phyloP scores from a whole-genome alignment of 2,797 vertebrate species.

The Pipistrellus nathusii region DNA sequence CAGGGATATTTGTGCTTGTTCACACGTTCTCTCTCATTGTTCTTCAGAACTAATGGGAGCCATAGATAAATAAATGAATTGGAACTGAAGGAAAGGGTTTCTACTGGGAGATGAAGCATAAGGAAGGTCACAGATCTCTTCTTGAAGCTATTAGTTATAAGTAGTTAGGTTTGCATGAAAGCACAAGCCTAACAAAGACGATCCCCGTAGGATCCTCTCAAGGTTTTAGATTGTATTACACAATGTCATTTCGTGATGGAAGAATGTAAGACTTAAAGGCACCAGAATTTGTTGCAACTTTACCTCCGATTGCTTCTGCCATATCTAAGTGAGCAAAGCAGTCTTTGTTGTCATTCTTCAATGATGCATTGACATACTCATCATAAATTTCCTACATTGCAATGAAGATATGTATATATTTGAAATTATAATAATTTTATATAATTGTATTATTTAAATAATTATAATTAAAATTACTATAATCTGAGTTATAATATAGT shows the following conservation, averaged over 20 bases:
- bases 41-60: not conserved
- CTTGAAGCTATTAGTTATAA: constrained; percentile 20
- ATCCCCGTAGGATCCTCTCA: not conserved
- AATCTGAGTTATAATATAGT: not conserved
- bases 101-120: not conserved
- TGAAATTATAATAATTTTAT: not conserved
- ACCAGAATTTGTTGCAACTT: not conserved
- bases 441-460: not conserved
- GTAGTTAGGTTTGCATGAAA: constrained; percentile 36
- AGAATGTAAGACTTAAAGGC: not conserved
- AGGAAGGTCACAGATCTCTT: not conserved
- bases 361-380: not conserved
- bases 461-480: not conserved
- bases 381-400: not conserved
- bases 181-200: not conserved
- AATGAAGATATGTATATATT: not conserved
- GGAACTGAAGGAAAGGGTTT: constrained; percentile 29
- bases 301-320: not conserved
- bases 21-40: not conserved
- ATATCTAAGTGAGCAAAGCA: not conserved
- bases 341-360: not conserved
- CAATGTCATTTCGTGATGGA: not conserved
- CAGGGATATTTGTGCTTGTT: not conserved
- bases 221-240: not conserved
- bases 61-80: constrained; percentile 46